A percentile compares a stretch with the other conserved stretches of the same genome.
Conservation (phyloP, 2,888 invertebrate genomes). For the Encarsia formosa region DNA sequence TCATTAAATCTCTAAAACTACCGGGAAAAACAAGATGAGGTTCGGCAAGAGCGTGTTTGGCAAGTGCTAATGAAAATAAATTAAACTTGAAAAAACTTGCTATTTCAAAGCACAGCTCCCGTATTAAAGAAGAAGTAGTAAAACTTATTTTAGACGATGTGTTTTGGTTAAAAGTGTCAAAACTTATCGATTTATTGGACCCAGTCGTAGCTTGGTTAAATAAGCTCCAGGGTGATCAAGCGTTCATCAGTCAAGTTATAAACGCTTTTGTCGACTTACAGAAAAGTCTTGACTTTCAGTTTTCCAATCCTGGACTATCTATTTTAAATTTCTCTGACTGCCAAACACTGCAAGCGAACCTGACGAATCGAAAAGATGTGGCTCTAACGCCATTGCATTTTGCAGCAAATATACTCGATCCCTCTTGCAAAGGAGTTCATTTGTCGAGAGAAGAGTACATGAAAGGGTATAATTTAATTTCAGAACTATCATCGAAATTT, state of each 20-base stretch:
- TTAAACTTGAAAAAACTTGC: conserved; percentile 26
- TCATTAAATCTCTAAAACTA: conserved; percentile 18
- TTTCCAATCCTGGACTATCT: neutral
- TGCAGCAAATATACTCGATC: conserved; percentile 23
- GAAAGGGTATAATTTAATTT: neutral
- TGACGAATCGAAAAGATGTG: no score
- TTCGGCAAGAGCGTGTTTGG: conserved; percentile 19
- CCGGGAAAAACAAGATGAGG: conserved; percentile 26
- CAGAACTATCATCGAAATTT: neutral
- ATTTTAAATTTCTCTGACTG: neutral
- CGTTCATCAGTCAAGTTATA: conserved; percentile 17
- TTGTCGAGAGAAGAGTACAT: neutral
- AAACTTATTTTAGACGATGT: conserved; percentile 15
- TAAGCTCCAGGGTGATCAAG: conserved; percentile 19
- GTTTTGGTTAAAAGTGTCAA: conserved; percentile 16
- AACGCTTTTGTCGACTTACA: conserved; percentile 22
- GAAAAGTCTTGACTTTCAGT: conserved; percentile 3
- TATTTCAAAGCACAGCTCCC: conserved; percentile 7
- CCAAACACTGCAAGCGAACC: no score
- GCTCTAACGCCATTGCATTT: conserved; percentile 20
- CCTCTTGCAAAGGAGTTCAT: conserved; percentile 11
- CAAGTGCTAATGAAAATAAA: conserved; percentile 21
- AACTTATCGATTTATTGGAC: conserved; percentile 14
- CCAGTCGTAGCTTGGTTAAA: conserved; percentile 21
- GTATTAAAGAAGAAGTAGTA: conserved; percentile 8